Evolutionary conservation across 2,797 vertebrate genomes (phyloP), one percentile per base, ranked within the genome.

Genomic region (Threskiornis aethiopicus): DNA sequence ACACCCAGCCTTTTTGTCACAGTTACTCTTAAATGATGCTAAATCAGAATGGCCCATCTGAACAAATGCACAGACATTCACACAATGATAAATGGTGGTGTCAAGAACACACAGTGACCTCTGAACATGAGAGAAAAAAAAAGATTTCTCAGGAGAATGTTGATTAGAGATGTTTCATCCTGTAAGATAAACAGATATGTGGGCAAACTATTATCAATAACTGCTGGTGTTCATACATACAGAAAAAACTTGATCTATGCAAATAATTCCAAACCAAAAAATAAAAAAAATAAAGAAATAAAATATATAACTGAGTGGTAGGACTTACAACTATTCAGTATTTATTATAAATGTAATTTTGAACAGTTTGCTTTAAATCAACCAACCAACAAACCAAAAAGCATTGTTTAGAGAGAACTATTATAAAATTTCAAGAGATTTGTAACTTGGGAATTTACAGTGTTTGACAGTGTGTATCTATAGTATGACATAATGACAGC

Each of bases 151-250:
- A 7, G 35, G 52, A 80, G 17, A 90, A 57, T 14, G n/a, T 75
- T 81, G 39, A 77, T 86, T 71, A 88, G 14, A 96, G 70, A 90
- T 82, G 47, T 65, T 96, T 96, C 16, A 69, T 82, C 49, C 83
- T 94, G 54, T 94, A 96, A 88, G 82, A 84, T 91, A 96, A 94
- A 79, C 24, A 75, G 52, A 83, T 96, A 77, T 82, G 26, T 87
- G 61, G 46, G 33, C 31, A 91, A 97, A 92, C 37, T 89, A 47
- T 80, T 72, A 75, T 41, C 84, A 95, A 77, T 87, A 97, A 76
- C 39, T 93, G 47, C 72, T 91, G 62, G 44, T 92, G 49, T 92
- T 96, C 91, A 90, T 46, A 84, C 20, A 19, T 77, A 72, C 24
- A 77, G 80, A 96, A 83, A 54, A 94, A 93, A 87, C 70, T 62